Evolutionary conservation across 2,888 invertebrate species (phyloP), one percentile per base, ranked within the genome.

Genomic region (Acleris literana): DNA sequence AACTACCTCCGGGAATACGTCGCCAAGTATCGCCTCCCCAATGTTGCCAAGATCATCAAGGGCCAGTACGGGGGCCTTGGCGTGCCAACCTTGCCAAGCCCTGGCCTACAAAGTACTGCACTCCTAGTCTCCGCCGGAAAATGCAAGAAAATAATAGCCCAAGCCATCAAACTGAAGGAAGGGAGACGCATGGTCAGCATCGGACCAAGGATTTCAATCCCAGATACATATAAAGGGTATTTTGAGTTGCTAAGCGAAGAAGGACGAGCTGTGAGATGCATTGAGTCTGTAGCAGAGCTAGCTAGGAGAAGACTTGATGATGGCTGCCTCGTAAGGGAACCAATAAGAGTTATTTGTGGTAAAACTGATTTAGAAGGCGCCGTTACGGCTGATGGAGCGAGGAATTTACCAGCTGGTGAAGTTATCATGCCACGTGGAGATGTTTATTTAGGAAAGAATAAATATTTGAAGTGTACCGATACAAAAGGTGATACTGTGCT

Each of bases 191-290:
- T 97, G 79, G 96, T 96, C 44, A 95, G 96, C 76, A 95, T 97
- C 29, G 95, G 96, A 54, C 96, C 97, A 7, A 94, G 97, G 80
- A 94, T 98, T 71, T 96, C 97, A 60, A 97, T 99, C 69, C 98
- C 99, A 6, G 96, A 98, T 77, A 95, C 96, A 0, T 98, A 98
- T 85, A 94, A 96, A 72, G 99, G 99, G 9, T 98, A 97, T 89
- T 99, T 99, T 85, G 98, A 99, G 87, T 94, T 99, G 59, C 93
- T 99, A 43, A 98, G 98, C 81, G 98, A 99, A 88, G 98, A 99
- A 87, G 98, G 98, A 0, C 93, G 97, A 75, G 97, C 98, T 25
- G 97, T 98, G 9, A 94, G 97, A 70, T 97, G 98, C 76, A 97
- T 98, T 79, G 97, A 97, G 83, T 96, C 96, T 70, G 98, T 98